A percentile compares a stretch with the other conserved stretches of the same genome.
phyloP scores from a whole-genome alignment of 2,797 vertebrate species.

The Brachyalestes nurse region DNA sequence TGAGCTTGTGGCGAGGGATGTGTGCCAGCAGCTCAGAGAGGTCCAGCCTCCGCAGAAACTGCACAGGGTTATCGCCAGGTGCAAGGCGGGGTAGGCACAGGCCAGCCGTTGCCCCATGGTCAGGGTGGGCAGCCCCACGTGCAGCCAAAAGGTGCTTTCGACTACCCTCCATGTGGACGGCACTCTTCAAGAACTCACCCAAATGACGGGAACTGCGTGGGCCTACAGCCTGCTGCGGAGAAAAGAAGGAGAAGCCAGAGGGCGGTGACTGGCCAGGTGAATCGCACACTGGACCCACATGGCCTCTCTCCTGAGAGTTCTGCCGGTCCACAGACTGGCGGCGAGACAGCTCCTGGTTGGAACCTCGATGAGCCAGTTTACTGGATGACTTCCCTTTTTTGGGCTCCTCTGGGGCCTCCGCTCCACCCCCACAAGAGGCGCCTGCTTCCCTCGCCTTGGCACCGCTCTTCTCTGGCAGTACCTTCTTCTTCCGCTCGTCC shows the following conservation, averaged over 20 bases:
- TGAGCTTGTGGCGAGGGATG: slow-evolving; percentile 95
- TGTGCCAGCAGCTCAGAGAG: slow-evolving; percentile 95
- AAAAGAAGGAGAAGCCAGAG: slow-evolving; percentile 87
- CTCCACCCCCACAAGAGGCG: slow-evolving; percentile 57
- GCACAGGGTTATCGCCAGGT: slow-evolving; percentile 85
- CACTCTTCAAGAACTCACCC: slow-evolving; percentile 94
- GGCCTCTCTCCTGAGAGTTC: slow-evolving; percentile 88
- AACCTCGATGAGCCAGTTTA: slow-evolving; percentile 83
- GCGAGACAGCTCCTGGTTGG: slow-evolving; percentile 88
- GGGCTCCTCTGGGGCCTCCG: slow-evolving; percentile 83
- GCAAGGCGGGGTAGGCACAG: slow-evolving; percentile 80
- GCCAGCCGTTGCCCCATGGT: slow-evolving; percentile 63
- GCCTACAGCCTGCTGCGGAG: slow-evolving; percentile 80
- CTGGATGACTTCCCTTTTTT: slow-evolving; percentile 84
- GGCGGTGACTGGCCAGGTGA: slow-evolving; percentile 94
- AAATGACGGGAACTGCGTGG: slow-evolving; percentile 90
- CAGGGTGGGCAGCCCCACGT: slow-evolving; percentile 69
- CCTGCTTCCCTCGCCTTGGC: slow-evolving; percentile 70
- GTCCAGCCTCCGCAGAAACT: slow-evolving; percentile 95
- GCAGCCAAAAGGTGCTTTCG: slow-evolving; percentile 84
- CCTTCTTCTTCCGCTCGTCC: slow-evolving; percentile 94
- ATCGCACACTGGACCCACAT: slow-evolving; percentile 78
- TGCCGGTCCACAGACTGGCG: slow-evolving; percentile 92
- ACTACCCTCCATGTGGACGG: slow-evolving; percentile 91
- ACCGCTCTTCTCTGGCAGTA: slow-evolving; percentile 80